Evolutionary conservation across 1,140 invertebrate genomes (phyloP).

Genomic region (Lanistes nyassanus): DNA sequence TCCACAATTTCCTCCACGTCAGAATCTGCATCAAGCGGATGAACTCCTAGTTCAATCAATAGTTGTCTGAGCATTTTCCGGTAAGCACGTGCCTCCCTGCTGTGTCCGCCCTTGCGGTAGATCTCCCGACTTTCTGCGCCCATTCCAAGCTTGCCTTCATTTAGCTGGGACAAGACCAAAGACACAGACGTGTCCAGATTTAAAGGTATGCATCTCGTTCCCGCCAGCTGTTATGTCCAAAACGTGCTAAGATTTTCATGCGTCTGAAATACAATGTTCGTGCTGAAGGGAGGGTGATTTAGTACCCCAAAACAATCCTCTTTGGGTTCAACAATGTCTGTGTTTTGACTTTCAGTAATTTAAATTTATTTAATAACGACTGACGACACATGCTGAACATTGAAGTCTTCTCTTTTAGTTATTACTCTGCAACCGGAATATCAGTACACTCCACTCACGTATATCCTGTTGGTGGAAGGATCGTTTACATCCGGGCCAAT

Average conservation of each 20-base stretch:
- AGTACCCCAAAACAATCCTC: too few relatives aligned
- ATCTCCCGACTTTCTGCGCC: slow-evolving; percentile 43
- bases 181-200: too few relatives aligned
- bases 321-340: too few relatives aligned
- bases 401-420: not conserved
- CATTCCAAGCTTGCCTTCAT: slow-evolving; percentile 43
- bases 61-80: slow-evolving; percentile 23
- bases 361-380: not conserved
- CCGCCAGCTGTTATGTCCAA: too few relatives aligned
- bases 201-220: too few relatives aligned
- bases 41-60: slow-evolving; percentile 31
- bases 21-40: slow-evolving; percentile 4
- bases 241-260: too few relatives aligned
- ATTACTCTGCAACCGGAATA: not conserved
- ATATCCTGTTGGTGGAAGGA: slow-evolving; percentile 83
- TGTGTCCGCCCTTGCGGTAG: slow-evolving; percentile 35
- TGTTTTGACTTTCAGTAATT: not conserved
- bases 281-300: not conserved
- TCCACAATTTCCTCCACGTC: slow-evolving; percentile 34
- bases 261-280: not conserved
- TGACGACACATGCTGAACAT: not conserved
- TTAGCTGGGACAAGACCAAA: slow-evolving; percentile 5
- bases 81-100: slow-evolving; percentile 26
- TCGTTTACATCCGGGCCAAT: slow-evolving; percentile 89
- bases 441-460: slow-evolving; percentile 67